These are phyloP conservation scores for Vidua chalybeata DNA, from an alignment of 2,113 vertebrate species.

Conservation along the genomic window DNA sequence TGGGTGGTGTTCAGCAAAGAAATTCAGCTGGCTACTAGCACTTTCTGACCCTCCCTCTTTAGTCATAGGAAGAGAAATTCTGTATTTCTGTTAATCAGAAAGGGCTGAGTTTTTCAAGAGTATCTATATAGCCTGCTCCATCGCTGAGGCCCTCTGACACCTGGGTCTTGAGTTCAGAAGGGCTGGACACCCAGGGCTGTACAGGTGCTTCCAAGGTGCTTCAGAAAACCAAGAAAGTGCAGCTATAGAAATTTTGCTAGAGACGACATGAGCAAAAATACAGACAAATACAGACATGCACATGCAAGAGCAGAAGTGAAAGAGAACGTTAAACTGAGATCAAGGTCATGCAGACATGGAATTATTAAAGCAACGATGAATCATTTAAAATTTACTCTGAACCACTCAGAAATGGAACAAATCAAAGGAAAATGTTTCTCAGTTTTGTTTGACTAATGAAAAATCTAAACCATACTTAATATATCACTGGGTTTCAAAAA, in stretches of 20 bases:
- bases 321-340: background rate
- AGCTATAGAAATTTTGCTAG: background rate
- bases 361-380: background rate
- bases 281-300: background rate
- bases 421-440: background rate
- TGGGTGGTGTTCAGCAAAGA: background rate
- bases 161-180: background rate
- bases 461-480: background rate
- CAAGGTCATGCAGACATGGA: background rate
- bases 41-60: background rate
- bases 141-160: background rate
- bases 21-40: background rate
- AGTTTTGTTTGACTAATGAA: background rate
- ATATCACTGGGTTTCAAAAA: constrained; percentile 22
- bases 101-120: background rate
- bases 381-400: background rate
- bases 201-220: background rate
- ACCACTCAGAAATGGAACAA: background rate
- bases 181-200: background rate
- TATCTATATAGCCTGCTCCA: background rate
- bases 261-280: background rate
- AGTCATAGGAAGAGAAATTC: background rate
- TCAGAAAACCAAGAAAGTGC: background rate
- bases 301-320: background rate
- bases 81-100: background rate